Base-by-base conservation (phyloP, 92 coral and sea anemone genomes). In the Phenganax subtilis region DNA sequence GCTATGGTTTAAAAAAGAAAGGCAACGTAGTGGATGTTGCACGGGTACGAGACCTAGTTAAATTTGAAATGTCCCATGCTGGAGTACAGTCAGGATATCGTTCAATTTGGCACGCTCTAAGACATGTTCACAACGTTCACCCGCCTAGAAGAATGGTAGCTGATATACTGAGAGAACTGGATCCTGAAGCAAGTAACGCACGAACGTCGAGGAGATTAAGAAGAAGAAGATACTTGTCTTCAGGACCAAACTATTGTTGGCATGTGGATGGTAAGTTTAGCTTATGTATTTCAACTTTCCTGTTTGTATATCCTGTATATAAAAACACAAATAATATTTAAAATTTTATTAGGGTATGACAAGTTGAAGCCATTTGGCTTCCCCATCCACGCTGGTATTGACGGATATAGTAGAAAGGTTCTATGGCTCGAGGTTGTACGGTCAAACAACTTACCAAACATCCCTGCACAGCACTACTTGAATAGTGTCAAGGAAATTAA, bases 11-110 rank as follows among this genome's bases (percentile, higher is more conserved):
- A 37, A 37, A 37, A 4, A 37, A 37, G 47, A 37, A 37, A 37
- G 47, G 4, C 47, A 4, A 37, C 47, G 47, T 37, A 37, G 47
- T 37, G 47, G 2, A 37, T 37, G 47, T 37, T 37, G 47, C 1
- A 37, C 47, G 4, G 47, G 47, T 37, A 37, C 47, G 47, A 4
- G 47, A 37, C 47, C 47, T 37, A 37, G 47, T 87, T 65, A 87
- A 60, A 73, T 58, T 25, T 0, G 87, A 87, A 84, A 87, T 84
- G 81, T 64, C 77, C 84, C 82, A 84, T 14, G 74, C 90, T 15
- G 87, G 89, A 62, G 66, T 69, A 66, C 89, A 75, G 56, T 58
- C 84, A 0, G 87, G 89, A 60, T 87, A 87, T 74, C 77, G 87
- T 68, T 82, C 69, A 57, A 86, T 86, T 83, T 87, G 87, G 87